Conservation (phyloP, 64 coral and sea anemone genomes). For the Pocillopora verrucosa region DNA sequence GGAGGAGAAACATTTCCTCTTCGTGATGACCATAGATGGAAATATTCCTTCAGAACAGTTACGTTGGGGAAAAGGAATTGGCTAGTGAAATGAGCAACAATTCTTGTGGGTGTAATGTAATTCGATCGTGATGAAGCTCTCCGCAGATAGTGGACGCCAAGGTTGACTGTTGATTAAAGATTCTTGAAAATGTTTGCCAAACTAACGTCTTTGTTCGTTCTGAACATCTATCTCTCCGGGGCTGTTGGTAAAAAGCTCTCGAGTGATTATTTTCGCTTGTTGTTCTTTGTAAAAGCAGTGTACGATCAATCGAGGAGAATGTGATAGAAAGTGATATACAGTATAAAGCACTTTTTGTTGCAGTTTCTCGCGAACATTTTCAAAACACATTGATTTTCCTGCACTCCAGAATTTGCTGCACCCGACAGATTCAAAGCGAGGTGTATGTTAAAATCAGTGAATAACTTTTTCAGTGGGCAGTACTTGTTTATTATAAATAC, state of each 20-base stretch:
- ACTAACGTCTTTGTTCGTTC: neutral
- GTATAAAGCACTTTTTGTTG: neutral
- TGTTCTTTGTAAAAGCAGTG: neutral
- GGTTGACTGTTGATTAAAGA: slow-evolving; percentile 5
- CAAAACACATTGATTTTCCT: neutral
- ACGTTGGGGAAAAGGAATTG: neutral
- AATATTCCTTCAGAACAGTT: neutral
- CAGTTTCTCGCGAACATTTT: neutral
- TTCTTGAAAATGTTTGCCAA: neutral
- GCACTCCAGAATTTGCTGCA: neutral
- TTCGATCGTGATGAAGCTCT: slow-evolving; percentile 4
- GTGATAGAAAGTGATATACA: slow-evolving; percentile 10
- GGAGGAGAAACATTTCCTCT: neutral
- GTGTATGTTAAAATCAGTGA: neutral
- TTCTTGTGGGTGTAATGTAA: slow-evolving; percentile 22
- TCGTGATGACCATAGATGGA: neutral
- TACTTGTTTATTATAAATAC: neutral
- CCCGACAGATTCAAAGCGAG: neutral
- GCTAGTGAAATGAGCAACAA: neutral
- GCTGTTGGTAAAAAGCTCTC: neutral
- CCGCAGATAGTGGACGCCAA: neutral
- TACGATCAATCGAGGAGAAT: neutral
- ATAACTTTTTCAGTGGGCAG: neutral
- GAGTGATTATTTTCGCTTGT: neutral
- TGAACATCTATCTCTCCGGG: neutral